Percentiles rank a stretch among this genome's conserved stretches.
Evolutionary conservation across 2,797 vertebrate species (phyloP).

Genomic region (Schizopygopsis malacanthus): DNA sequence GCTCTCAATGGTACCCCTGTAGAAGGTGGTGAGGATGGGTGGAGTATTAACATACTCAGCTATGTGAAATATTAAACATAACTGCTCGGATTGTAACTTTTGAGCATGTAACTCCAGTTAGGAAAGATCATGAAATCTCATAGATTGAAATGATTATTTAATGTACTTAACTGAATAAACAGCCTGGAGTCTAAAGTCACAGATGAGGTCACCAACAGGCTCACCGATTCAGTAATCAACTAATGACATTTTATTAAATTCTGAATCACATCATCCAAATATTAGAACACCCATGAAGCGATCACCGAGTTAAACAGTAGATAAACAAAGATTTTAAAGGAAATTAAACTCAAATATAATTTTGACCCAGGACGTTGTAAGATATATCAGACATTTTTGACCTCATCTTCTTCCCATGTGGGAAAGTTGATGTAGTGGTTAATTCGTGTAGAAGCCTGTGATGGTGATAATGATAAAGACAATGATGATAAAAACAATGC

Average conservation of each 20-base stretch:
- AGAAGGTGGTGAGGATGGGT: too few relatives aligned
- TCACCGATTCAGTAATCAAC: background rate
- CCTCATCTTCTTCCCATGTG: background rate
- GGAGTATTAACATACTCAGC: background rate
- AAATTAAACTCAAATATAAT: background rate
- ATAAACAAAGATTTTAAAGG: background rate
- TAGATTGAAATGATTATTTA: background rate
- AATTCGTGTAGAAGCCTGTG: background rate
- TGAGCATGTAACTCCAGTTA: background rate
- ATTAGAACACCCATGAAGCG: background rate
- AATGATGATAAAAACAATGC: constrained; percentile 32
- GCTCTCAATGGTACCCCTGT: too few relatives aligned
- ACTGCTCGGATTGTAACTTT: background rate
- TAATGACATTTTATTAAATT: background rate
- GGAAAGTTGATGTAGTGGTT: background rate
- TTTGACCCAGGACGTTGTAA: background rate
- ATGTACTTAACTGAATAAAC: constrained; percentile 1
- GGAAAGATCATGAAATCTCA: background rate
- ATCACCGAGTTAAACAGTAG: background rate
- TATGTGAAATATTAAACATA: constrained; percentile 16
- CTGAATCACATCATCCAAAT: background rate
- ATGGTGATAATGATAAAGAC: constrained; percentile 15
- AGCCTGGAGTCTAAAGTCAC: background rate
- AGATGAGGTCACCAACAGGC: background rate
- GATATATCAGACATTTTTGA: background rate